A percentile compares a stretch with the other conserved stretches of the same genome.
Evolutionary conservation across 2,797 vertebrate genomes (phyloP).

Genomic region (Etheostoma nigrum): DNA sequence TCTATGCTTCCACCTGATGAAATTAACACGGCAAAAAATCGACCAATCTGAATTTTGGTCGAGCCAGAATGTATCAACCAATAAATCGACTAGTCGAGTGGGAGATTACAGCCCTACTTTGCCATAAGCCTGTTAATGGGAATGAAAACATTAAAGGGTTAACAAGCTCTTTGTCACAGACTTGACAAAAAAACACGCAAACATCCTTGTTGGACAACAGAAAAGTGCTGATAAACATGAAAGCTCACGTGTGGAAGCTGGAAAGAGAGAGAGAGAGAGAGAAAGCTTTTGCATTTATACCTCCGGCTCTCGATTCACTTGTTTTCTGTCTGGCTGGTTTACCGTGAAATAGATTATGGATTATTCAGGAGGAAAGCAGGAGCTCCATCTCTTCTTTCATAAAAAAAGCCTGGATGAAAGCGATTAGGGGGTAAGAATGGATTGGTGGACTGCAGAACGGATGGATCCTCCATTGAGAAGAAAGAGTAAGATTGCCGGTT

Average conservation of each 20-base stretch:
- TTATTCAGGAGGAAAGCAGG: constrained; percentile 85
- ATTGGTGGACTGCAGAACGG: constrained; percentile 39
- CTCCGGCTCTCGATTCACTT: constrained; percentile 78
- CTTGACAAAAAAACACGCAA: constrained; percentile 13
- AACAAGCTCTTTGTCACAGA: constrained; percentile 57
- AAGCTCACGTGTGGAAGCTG: constrained; percentile 42
- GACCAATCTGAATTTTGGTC: no score
- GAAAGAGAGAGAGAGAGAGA: constrained; percentile 14
- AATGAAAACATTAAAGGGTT: constrained; percentile 38
- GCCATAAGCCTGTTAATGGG: constrained; percentile 1
- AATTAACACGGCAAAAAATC: no score
- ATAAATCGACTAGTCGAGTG: no score
- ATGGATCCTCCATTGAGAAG: constrained; percentile 85
- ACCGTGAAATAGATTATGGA: constrained; percentile 83
- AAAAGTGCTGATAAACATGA: constrained; percentile 71
- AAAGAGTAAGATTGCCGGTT: constrained; percentile 73
- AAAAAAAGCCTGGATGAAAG: constrained; percentile 70
- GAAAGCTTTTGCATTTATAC: constrained; percentile 50
- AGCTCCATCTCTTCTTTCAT: constrained; percentile 80
- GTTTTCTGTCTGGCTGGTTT: constrained; percentile 69
- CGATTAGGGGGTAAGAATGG: constrained; percentile 76
- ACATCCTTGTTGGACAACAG: constrained; percentile 10
- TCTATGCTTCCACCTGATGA: no score
- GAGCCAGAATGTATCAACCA: no score
- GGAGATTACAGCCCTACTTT: neutral